These are phyloP conservation scores for Uloborus plumipes DNA, from an alignment of 2,888 invertebrate genomes.

Conservation along the genomic window DNA sequence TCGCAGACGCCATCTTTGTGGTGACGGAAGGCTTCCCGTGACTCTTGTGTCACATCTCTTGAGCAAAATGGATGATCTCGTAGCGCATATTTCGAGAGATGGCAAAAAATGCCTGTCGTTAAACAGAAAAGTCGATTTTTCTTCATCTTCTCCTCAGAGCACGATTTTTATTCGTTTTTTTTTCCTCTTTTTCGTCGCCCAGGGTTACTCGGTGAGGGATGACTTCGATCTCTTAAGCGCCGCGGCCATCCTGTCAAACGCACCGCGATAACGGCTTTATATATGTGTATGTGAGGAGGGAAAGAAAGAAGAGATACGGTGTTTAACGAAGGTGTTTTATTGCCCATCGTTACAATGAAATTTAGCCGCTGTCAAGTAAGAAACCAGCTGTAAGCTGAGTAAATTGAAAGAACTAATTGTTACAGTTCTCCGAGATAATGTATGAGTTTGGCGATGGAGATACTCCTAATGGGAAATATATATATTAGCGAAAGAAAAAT, in stretches of 20 bases:
- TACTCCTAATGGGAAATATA: no score
- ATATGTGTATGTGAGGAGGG: constrained; percentile 17
- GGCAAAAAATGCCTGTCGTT: constrained; percentile 58
- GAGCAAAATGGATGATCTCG: constrained; percentile 59
- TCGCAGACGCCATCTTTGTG: constrained; percentile 35
- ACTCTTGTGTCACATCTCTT: constrained; percentile 58
- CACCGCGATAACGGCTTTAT: constrained; percentile 25
- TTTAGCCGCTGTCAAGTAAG: constrained; percentile 20
- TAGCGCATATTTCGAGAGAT: constrained; percentile 59
- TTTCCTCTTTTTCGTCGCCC: constrained; percentile 38
- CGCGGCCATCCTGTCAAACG: constrained; percentile 21
- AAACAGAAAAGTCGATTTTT: constrained; percentile 61
- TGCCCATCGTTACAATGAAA: constrained; percentile 36
- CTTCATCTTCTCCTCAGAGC: constrained; percentile 37
- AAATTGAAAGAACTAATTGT: no score
- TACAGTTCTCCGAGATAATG: no score
- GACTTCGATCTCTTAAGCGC: constrained; percentile 42
- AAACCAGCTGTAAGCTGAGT: no score
- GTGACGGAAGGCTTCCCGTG: constrained; percentile 50
- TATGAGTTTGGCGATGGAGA: no score
- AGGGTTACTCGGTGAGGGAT: constrained; percentile 40
- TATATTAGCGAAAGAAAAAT: no score
- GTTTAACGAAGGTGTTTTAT: constrained; percentile 56
- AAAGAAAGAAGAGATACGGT: not conserved
- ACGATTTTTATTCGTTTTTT: no score